Evolutionary conservation across 2,888 invertebrate species (phyloP), one percentile per base, ranked within the genome.

Genomic region (Yponomeuta sedellus): DNA sequence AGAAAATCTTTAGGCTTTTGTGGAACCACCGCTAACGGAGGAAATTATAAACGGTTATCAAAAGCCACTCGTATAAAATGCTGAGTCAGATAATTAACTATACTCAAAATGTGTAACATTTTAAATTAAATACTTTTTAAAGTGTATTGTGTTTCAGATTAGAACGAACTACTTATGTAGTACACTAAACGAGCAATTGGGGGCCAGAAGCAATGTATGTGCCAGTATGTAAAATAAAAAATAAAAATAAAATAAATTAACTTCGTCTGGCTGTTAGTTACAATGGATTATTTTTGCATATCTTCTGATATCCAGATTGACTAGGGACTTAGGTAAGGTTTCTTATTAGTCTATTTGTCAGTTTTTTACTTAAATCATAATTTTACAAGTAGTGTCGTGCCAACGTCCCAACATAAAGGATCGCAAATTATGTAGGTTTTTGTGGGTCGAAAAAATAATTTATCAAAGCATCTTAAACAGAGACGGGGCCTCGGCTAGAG

Each of bases 391-490:
- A 52, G 44, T 16, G 44, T 52, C 34, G 34, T 34, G 34, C 34
- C 34, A 34, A 34, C 6, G 34, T 34, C 16, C 44, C 16, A 52
- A 52, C 44, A 12, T 12, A 52, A 52, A 3, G 16, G 44, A 16
- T 16, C 1, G 12, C 44, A 5, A 52, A 52, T 52, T 5, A 52
- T 11, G 6, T 57, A 20, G 4, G 25, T 59, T 59, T 61, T 61
- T 61, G 22, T 61, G 16, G 16, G 12, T 28, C 10, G 25, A 59
- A 59, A 59, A 22, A 20, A 22, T 10, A 28, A 34, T 61, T 28
- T 61, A 61, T 34, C 34, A 61, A 61, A 61, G n/a, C 28, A n/a
- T 61, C 28, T 34, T 25, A 28, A 61, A 34, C 57, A 57, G 3
- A 58, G 28, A 28, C 34, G n/a, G 25, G 28, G 28, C n/a, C 61